Percentiles rank a stretch among this genome's conserved stretches.
These are phyloP conservation scores for Caenorhabditis macrosperma DNA, from an alignment of 2,888 invertebrate genomes.

Conservation along the genomic window DNA sequence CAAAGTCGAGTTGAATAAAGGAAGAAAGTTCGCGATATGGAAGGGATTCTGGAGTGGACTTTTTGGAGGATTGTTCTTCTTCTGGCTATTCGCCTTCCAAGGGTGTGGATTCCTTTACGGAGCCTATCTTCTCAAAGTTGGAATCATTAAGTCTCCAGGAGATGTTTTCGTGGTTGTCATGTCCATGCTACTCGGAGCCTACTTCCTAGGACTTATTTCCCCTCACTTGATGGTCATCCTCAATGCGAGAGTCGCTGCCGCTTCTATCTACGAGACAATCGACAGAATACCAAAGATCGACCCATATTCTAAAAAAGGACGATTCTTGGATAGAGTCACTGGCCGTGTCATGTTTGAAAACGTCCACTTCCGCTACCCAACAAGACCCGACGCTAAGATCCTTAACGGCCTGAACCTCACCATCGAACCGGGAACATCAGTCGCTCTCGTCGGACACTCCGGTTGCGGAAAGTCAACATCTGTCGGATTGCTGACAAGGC, in stretches of 20 bases:
- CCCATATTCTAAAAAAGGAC: constrained; percentile 66
- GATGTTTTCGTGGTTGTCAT: constrained; percentile 74
- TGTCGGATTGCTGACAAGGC: constrained; percentile 65
- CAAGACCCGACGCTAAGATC: constrained; percentile 63
- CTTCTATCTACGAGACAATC: constrained; percentile 66
- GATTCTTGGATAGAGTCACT: constrained; percentile 29
- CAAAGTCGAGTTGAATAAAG: constrained; percentile 59
- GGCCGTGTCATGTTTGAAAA: constrained; percentile 71
- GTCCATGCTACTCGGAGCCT: constrained; percentile 71
- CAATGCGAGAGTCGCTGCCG: constrained; percentile 68
- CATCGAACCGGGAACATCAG: constrained; percentile 69
- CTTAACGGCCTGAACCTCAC: constrained; percentile 66
- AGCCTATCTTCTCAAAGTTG: constrained; percentile 65
- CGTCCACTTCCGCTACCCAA: constrained; percentile 75
- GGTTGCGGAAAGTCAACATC: constrained; percentile 73
- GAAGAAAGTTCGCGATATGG: constrained; percentile 68
- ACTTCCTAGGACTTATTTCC: constrained; percentile 67
- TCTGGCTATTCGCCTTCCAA: constrained; percentile 69
- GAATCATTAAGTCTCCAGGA: constrained; percentile 69
- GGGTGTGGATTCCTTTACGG: constrained; percentile 71
- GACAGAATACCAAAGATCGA: constrained; percentile 74
- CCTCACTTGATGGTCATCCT: constrained; percentile 70
- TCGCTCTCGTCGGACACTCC: constrained; percentile 71
- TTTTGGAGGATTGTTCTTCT: constrained; percentile 73
- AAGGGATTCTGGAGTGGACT: constrained; percentile 74